Evolutionary conservation across 2,888 invertebrate species (phyloP).

Genomic region (Lysandra coridon): DNA sequence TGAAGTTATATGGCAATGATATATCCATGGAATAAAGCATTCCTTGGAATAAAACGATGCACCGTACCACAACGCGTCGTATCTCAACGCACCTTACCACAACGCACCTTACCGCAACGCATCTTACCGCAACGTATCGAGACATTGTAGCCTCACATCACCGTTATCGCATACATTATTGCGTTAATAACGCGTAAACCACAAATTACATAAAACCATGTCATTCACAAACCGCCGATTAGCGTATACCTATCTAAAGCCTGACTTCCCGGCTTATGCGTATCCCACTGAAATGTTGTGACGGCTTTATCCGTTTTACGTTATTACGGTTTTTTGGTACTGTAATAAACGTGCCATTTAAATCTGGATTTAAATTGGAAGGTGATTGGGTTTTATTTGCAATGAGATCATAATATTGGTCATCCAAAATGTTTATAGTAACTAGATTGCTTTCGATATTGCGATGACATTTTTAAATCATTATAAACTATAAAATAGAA

Average conservation of each 20-base stretch:
- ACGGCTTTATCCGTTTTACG: not conserved
- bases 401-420: not conserved
- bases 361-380: not conserved
- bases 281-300: not conserved
- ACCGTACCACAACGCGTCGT: no score
- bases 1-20: no score
- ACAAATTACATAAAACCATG: constrained; percentile 14
- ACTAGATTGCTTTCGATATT: no score
- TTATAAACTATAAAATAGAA: no score
- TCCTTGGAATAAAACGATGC: no score
- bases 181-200: not conserved
- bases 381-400: not conserved
- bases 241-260: constrained; percentile 4
- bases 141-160: not conserved
- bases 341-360: not conserved
- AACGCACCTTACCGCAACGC: no score
- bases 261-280: not conserved
- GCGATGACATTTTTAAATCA: no score
- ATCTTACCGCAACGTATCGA: no score
- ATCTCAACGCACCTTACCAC: no score
- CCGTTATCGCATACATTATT: not conserved
- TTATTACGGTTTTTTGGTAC: not conserved
- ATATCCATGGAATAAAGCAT: no score
- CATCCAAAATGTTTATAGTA: no score
- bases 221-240: constrained; percentile 7